A percentile compares a stretch with the other conserved stretches of the same genome.
Conservation (phyloP, 2,113 vertebrate genomes). For the Sapayoa aenigma region DNA sequence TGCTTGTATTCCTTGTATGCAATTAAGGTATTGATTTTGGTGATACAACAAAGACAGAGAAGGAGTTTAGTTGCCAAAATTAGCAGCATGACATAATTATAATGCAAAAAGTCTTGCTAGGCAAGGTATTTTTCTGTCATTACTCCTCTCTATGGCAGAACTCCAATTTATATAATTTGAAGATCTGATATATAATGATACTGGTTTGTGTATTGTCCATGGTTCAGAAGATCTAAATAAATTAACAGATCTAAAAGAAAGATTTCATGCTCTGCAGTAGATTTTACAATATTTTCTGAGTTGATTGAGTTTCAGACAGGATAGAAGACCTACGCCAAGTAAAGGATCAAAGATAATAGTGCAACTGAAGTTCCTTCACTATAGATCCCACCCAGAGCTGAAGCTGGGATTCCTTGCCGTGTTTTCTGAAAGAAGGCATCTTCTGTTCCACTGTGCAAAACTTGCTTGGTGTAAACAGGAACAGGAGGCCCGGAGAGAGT, state of each 20-base stretch:
- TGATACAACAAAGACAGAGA: neutral
- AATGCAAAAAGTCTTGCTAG: neutral
- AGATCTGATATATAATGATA: neutral
- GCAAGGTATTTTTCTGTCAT: neutral
- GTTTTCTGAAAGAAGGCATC: neutral
- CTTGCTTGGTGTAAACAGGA: neutral
- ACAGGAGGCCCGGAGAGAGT: neutral
- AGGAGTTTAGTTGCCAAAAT: neutral
- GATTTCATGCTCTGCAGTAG: neutral
- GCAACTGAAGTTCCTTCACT: neutral
- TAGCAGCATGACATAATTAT: neutral
- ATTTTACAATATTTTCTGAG: neutral
- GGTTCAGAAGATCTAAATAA: neutral
- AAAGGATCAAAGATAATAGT: neutral
- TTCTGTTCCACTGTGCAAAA: neutral
- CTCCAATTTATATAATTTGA: neutral
- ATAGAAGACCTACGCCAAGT: neutral
- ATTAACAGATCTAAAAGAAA: neutral
- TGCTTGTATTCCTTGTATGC: neutral
- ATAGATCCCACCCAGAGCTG: neutral
- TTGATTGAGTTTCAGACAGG: neutral
- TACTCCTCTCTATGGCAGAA: neutral
- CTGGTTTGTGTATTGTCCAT: neutral
- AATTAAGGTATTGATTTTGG: neutral
- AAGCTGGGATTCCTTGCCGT: neutral